Conservation (phyloP, 1,140 invertebrate species). For the Anastrepha ludens region DNA sequence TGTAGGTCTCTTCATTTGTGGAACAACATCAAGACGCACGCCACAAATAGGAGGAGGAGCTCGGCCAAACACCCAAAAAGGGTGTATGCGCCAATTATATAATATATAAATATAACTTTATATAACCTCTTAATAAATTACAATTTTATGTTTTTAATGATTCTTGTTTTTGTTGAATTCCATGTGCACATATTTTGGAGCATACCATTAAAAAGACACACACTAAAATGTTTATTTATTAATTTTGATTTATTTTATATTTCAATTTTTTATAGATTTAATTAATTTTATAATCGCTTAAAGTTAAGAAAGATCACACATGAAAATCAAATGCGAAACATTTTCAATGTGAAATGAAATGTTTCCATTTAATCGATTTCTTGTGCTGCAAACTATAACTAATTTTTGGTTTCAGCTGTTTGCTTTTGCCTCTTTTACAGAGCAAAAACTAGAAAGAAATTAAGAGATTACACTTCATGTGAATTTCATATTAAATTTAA, state of each 20-base stretch:
- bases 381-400: conserved; percentile 54
- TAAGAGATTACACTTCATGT: conserved; percentile 33
- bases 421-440: conserved; percentile 13
- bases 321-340: conserved; percentile 50
- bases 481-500: conserved; percentile 39
- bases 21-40: too few species aligned
- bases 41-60: too few species aligned
- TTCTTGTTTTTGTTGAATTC: too few species aligned
- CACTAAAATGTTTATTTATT: not conserved
- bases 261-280: conserved; percentile 45
- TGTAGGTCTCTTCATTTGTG: too few species aligned
- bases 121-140: too few species aligned
- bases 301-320: conserved; percentile 41
- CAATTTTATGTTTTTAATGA: too few species aligned
- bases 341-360: conserved; percentile 36
- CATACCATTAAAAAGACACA: not conserved
- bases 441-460: conserved; percentile 41
- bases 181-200: too few species aligned
- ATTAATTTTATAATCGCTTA: conserved; percentile 49
- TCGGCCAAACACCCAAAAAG: too few species aligned
- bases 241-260: conserved; percentile 39
- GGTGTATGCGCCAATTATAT: too few species aligned
- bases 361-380: conserved; percentile 32
- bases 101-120: too few species aligned
- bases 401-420: conserved; percentile 58